These are phyloP conservation scores for Artibeus jamaicensis DNA, from an alignment of 2,797 vertebrate species.

Conservation along the genomic window DNA sequence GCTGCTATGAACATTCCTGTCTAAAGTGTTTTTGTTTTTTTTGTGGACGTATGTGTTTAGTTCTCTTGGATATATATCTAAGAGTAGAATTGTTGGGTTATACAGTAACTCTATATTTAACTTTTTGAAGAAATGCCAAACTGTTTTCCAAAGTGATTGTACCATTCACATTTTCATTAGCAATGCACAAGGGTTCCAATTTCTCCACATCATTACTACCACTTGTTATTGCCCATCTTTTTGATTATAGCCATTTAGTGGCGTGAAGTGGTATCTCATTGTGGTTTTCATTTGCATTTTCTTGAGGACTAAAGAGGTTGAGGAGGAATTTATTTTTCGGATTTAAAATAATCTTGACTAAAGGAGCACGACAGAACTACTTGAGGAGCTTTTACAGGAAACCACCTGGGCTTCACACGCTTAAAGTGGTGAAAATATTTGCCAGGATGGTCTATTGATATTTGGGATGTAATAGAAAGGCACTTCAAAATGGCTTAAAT, in stretches of 20 bases:
- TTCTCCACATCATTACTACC: background rate
- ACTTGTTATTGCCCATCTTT: background rate
- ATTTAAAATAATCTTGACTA: background rate
- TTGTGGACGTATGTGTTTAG: background rate
- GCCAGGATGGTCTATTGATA: background rate
- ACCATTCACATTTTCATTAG: background rate
- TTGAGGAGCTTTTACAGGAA: background rate
- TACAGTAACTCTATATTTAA: background rate
- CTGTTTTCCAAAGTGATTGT: background rate
- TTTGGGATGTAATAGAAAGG: background rate
- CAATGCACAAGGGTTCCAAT: background rate
- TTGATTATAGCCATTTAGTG: background rate
- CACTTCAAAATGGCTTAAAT: background rate
- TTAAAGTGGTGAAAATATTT: background rate
- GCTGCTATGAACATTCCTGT: background rate
- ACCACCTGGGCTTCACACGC: background rate
- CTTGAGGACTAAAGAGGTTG: background rate
- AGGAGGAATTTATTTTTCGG: constrained; percentile 30
- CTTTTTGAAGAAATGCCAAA: background rate
- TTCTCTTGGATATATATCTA: background rate
- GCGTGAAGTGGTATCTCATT: background rate
- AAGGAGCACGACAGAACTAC: background rate
- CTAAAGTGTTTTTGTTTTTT: background rate
- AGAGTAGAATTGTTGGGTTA: background rate
- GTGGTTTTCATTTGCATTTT: constrained; percentile 5